A percentile compares a stretch with the other conserved stretches of the same genome.
These are phyloP conservation scores for Brenthis daphne DNA, from an alignment of 2,888 invertebrate species.

Conservation along the genomic window DNA sequence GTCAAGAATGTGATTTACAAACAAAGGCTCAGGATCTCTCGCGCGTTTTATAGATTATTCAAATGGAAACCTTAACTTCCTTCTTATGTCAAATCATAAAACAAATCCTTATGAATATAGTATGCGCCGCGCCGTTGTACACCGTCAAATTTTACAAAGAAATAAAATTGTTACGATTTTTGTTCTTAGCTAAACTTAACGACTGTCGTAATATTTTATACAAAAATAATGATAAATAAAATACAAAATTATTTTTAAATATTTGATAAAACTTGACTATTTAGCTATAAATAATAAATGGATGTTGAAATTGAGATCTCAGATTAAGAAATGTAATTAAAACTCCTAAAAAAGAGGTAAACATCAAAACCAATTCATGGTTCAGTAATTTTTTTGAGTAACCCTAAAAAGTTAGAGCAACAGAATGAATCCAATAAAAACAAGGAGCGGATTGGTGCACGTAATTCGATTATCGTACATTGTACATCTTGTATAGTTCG, in stretches of 20 bases:
- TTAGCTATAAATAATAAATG: no score
- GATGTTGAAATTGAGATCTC: no score
- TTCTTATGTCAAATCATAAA: conserved; percentile 55
- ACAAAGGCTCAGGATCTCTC: conserved; percentile 15
- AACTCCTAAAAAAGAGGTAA: background rate
- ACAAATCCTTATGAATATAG: conserved; percentile 55
- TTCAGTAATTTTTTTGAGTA: conserved; percentile 6
- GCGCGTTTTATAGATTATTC: conserved; percentile 53
- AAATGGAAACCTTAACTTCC: conserved; percentile 54
- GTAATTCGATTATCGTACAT: conserved; percentile 46
- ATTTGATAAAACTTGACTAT: no score
- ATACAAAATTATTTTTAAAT: no score
- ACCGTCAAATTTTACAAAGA: conserved; percentile 33
- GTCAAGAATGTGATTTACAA: conserved; percentile 4
- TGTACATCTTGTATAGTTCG: conserved; percentile 46
- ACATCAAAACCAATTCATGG: background rate
- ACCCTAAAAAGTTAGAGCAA: conserved; percentile 29
- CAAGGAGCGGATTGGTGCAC: conserved; percentile 35
- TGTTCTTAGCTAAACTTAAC: conserved; percentile 16
- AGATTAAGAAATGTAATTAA: no score
- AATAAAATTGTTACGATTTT: conserved; percentile 29
- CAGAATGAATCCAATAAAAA: conserved; percentile 36
- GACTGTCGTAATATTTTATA: background rate
- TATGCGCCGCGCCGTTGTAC: conserved; percentile 38
- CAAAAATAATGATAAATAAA: background rate